These are phyloP conservation scores for Lasiurus borealis DNA, from an alignment of 2,113 vertebrate genomes.

Conservation along the genomic window DNA sequence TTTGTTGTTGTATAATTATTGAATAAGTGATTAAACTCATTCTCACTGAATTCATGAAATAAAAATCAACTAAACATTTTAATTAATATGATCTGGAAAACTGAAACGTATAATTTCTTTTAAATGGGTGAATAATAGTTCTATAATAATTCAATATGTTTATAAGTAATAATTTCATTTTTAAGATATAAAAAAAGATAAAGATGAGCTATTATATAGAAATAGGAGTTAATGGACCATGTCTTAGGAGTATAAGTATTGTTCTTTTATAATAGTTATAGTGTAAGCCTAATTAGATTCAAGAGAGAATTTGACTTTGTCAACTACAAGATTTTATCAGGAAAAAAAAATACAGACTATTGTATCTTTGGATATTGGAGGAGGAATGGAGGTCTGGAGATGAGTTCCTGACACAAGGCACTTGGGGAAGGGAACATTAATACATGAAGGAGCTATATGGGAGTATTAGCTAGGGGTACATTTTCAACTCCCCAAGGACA, in stretches of 20 bases:
- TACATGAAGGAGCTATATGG: not conserved
- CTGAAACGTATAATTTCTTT: not conserved
- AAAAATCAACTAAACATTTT: conserved; percentile 46
- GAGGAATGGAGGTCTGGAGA: not conserved
- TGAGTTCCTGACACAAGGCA: not conserved
- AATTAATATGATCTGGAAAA: not conserved
- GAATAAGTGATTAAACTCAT: conserved; percentile 40
- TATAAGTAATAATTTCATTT: conserved; percentile 28
- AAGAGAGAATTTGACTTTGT: conserved; percentile 36
- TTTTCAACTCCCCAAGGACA: conserved; percentile 18
- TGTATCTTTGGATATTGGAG: not conserved
- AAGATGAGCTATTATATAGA: not conserved
- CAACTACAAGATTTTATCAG: conserved; percentile 8
- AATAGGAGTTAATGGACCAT: conserved; percentile 22
- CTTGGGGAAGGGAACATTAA: not conserved
- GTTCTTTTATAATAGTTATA: conserved; percentile 12
- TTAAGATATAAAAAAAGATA: not conserved
- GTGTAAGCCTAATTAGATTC: conserved; percentile 50
- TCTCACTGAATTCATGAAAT: conserved; percentile 45
- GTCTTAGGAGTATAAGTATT: not conserved
- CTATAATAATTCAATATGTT: not conserved
- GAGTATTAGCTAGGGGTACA: not conserved
- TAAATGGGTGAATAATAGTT: not conserved
- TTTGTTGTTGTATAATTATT: not conserved
- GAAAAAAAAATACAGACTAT: conserved; percentile 44